Evolutionary conservation across 2,113 vertebrate genomes (phyloP).

Genomic region (Muntiacus reevesi): DNA sequence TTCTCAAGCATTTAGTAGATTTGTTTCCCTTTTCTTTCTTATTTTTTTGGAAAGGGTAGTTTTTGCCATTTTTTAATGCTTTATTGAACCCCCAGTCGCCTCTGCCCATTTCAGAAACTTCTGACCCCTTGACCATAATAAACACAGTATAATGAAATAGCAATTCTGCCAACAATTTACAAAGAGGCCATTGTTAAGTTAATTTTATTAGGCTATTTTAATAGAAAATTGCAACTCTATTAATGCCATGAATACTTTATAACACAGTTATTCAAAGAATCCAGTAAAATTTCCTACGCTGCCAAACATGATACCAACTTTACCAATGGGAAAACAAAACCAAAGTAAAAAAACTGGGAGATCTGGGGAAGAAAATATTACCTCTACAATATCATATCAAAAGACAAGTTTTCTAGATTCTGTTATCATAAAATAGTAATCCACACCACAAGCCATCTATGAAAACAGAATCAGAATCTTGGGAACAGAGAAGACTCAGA

Average conservation of each 20-base stretch:
- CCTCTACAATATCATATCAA: not conserved
- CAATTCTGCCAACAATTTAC: not conserved
- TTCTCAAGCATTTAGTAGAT: not conserved
- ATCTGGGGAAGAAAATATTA: not conserved
- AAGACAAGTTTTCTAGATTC: not conserved
- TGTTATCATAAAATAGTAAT: not conserved
- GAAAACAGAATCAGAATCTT: not conserved
- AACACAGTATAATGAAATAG: not conserved
- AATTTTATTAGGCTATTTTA: constrained; percentile 24
- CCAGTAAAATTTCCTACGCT: not conserved
- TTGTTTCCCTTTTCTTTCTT: not conserved
- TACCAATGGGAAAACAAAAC: not conserved
- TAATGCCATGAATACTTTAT: not conserved
- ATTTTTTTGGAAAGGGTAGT: no score
- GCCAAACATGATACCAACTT: not conserved
- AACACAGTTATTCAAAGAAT: constrained; percentile 7
- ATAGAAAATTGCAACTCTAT: constrained; percentile 17
- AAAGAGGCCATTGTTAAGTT: not conserved
- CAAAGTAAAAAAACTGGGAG: not conserved
- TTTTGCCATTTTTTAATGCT: not conserved
- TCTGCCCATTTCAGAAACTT: not conserved
- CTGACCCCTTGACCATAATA: not conserved
- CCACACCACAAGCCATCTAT: not conserved
- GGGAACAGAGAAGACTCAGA: not conserved
- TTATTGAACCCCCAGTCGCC: not conserved